Evolutionary conservation across 2,113 vertebrate genomes (phyloP).

Genomic region (Bostrychus sinensis): DNA sequence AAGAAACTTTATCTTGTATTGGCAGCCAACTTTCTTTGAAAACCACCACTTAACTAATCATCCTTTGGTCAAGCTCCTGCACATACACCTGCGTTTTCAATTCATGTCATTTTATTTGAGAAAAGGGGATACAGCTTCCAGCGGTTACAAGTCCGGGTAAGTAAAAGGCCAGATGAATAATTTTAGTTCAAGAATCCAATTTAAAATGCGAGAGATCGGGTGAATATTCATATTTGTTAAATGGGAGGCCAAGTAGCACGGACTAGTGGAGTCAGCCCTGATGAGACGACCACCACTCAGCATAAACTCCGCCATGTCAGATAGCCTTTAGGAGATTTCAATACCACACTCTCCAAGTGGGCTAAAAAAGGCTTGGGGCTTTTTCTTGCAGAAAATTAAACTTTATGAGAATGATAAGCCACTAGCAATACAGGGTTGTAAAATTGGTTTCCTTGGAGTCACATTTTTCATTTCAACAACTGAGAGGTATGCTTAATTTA

Average conservation of each 20-base stretch:
- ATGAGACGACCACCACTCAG: constrained; percentile 16
- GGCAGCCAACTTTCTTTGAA: constrained; percentile 23
- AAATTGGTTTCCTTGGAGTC: constrained; percentile 9
- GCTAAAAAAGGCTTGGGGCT: constrained; percentile 12
- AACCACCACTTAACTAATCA: constrained; percentile 27
- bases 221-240: constrained; percentile 31
- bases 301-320: constrained; percentile 5
- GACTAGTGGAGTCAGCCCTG: constrained; percentile 12
- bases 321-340: constrained; percentile 15
- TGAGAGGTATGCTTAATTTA: not conserved
- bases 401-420: constrained; percentile 22
- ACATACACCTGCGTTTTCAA: constrained; percentile 11
- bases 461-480: constrained; percentile 4
- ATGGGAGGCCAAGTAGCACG: constrained; percentile 2
- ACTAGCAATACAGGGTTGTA: not conserved
- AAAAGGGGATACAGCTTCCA: not conserved
- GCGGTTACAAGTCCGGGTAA: constrained; percentile 2
- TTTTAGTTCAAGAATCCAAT: constrained; percentile 24
- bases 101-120: constrained; percentile 20
- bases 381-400: constrained; percentile 27
- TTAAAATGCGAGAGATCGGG: constrained; percentile 4
- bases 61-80: too few species aligned
- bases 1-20: constrained; percentile 13
- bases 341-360: not conserved
- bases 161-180: constrained; percentile 12